Evolutionary conservation across 2,797 vertebrate species (phyloP), one percentile per base, ranked within the genome.

Genomic region (Cottoperca gobio): DNA sequence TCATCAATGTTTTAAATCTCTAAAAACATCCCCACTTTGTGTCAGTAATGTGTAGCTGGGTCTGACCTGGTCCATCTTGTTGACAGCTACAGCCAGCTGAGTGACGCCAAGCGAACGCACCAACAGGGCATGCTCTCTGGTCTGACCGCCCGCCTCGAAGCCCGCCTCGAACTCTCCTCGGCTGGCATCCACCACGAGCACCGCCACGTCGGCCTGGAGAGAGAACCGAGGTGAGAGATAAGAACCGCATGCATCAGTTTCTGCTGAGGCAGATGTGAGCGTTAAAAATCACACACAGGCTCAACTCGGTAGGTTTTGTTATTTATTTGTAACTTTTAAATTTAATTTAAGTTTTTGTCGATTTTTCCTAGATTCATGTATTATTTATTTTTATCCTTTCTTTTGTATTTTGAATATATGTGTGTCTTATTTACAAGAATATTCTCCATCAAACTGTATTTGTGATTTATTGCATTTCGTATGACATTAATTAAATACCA

Each of bases 31-130:
- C 23, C 35, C 28, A 7, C 26, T 17, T 19, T 42, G 39, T 23
- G 13, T 53, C 9, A 31, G 13, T 65, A 10, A 40, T 9, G 23
- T 66, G 45, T 1, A 12, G 61, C 17, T 26, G 37, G 31, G 0
- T 65, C 79, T 84, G 49, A 99, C 98, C 97, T 99, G 98, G 91
- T 99, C 98, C 98, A 99, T 99, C 92, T 99, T 99, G 94, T 99
- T 99, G 92, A 99, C 95, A 7, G 97, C 97, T 74, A 99, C 97
- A 31, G 96, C 97, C 65, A 99, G 94, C 86, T 99, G 98, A 3
- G 97, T 99, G 83, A 99, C 98, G 26, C 98, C 98, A 7, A 99
- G 96, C 48, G 98, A 99, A 1, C 98, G 96, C 76, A 99, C 98
- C 84, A 99, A 87, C 59, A 99, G 91, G 24, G 96, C 98, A 50